These are phyloP conservation scores for Vultur gryphus DNA, from an alignment of 2,797 vertebrate species.

Conservation along the genomic window DNA sequence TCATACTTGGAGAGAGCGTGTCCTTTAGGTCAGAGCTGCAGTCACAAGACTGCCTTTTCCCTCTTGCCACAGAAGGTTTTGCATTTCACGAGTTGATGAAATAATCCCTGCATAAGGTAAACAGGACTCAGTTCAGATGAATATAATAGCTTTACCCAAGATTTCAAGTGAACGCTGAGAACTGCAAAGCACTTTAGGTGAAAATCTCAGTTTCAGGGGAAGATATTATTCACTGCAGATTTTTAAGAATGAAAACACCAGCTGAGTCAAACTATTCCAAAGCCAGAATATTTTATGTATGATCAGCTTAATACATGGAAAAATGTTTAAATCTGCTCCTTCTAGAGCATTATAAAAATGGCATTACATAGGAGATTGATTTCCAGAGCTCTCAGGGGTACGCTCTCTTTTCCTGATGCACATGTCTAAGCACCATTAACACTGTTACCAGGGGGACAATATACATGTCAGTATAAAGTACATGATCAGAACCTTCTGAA, in stretches of 20 bases:
- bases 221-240: neutral
- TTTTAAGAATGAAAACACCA: constrained; percentile 15
- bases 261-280: neutral
- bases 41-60: neutral
- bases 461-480: constrained; percentile 40
- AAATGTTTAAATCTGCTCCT: constrained; percentile 34
- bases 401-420: neutral
- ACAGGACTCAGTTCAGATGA: neutral
- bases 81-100: neutral
- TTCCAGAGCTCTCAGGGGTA: constrained; percentile 25
- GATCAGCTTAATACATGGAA: constrained; percentile 33
- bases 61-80: neutral
- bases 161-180: neutral
- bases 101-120: neutral
- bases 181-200: neutral
- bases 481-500: constrained; percentile 36
- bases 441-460: constrained; percentile 34
- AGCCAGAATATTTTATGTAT: neutral
- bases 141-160: neutral
- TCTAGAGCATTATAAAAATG: constrained; percentile 12
- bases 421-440: constrained; percentile 36
- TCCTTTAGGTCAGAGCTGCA: neutral
- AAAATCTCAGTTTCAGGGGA: neutral
- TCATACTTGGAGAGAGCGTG: neutral
- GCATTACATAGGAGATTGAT: constrained; percentile 39